These are phyloP conservation scores for Synergus laeviventris DNA, from an alignment of 2,888 invertebrate species.

Conservation along the genomic window DNA sequence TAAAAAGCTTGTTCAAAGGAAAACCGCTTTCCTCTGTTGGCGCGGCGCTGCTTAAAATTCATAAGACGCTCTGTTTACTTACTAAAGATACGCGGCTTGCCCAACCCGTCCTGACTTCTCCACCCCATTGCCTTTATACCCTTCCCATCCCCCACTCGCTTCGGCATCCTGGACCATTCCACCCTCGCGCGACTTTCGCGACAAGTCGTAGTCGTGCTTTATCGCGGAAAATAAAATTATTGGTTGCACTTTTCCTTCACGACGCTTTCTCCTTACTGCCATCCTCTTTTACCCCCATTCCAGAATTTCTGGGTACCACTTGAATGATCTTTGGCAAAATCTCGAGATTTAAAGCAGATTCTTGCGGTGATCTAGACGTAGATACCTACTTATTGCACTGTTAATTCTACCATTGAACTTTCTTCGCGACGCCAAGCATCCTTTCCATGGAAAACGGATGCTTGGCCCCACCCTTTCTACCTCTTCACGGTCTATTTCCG, in stretches of 20 bases:
- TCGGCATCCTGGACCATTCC: slow-evolving; percentile 21
- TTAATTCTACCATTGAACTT: slow-evolving; percentile 48
- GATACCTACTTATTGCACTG: slow-evolving; percentile 49
- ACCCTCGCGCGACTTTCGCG: slow-evolving; percentile 45
- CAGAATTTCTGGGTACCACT: slow-evolving; percentile 43
- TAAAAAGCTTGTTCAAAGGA: slow-evolving; percentile 59
- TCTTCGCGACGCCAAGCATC: slow-evolving; percentile 1
- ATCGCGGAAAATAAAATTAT: slow-evolving; percentile 73
- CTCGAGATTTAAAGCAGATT: slow-evolving; percentile 49
- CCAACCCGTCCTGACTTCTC: slow-evolving; percentile 45
- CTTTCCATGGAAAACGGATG: not conserved
- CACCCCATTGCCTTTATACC: slow-evolving; percentile 16
- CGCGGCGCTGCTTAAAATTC: slow-evolving; percentile 72
- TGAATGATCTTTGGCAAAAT: slow-evolving; percentile 47
- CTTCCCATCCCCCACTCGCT: slow-evolving; percentile 30
- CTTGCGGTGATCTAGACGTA: slow-evolving; percentile 42
- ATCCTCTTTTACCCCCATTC: slow-evolving; percentile 42
- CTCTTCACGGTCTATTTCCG: not conserved
- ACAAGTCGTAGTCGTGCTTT: slow-evolving; percentile 62
- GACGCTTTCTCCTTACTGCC: slow-evolving; percentile 47
- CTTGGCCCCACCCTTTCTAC: not conserved
- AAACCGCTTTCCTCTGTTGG: slow-evolving; percentile 55
- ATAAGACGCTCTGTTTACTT: slow-evolving; percentile 74
- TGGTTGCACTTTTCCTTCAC: slow-evolving; percentile 66
- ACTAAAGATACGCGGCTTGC: slow-evolving; percentile 70